These are phyloP conservation scores for Nematostella vectensis DNA, from an alignment of 92 coral and sea anemone genomes.

Conservation along the genomic window DNA sequence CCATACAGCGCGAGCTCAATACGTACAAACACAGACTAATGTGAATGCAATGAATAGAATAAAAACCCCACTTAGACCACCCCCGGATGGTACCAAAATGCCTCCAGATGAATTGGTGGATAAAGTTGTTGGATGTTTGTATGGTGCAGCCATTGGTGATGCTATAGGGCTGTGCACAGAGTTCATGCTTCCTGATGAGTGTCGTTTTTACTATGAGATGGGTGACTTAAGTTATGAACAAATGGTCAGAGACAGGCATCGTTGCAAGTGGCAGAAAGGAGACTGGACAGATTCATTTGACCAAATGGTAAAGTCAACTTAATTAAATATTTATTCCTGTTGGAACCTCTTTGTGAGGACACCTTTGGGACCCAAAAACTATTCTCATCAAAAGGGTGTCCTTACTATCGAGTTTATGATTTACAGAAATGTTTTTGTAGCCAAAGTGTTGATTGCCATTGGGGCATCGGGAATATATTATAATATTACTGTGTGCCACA, in stretches of 20 bases:
- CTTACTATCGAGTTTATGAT: too few relatives aligned
- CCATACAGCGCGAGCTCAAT: constrained; percentile 89
- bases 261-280: constrained; percentile 80
- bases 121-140: constrained; percentile 85
- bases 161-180: constrained; percentile 91
- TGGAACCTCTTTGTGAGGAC: not conserved
- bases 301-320: constrained; percentile 74
- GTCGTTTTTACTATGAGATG: constrained; percentile 70
- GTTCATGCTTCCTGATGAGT: constrained; percentile 86
- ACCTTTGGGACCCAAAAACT: not conserved
- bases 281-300: constrained; percentile 97
- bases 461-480: too few relatives aligned
- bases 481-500: too few relatives aligned
- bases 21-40: constrained; percentile 83
- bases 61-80: constrained; percentile 85
- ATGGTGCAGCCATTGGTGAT: constrained; percentile 96
- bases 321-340: not conserved
- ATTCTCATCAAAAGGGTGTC: too few relatives aligned
- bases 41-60: constrained; percentile 68
- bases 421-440: too few relatives aligned
- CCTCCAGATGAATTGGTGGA: constrained; percentile 94
- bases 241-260: constrained; percentile 78
- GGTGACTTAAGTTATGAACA: constrained; percentile 40
- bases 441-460: too few relatives aligned
- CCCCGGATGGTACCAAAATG: constrained; percentile 62